A percentile compares a stretch with the other conserved stretches of the same genome.
Conservation (phyloP, 2,797 vertebrate genomes). For the Peromyscus nudipes region DNA sequence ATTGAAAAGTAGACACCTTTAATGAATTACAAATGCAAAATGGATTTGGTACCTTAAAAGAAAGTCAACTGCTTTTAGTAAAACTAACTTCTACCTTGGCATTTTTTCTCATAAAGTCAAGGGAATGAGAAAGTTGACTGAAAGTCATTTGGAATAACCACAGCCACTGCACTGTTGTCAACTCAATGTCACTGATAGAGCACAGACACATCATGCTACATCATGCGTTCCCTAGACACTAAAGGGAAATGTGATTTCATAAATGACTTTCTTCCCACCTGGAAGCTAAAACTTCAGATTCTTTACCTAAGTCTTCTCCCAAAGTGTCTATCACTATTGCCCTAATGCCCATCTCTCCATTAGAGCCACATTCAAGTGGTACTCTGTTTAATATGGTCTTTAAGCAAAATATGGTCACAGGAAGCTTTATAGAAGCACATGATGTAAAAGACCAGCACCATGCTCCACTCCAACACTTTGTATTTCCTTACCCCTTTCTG, state of each 20-base stretch:
- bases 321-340: accelerated
- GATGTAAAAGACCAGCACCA: not conserved
- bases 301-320: not conserved
- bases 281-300: not conserved
- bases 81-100: accelerated
- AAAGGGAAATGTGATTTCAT: not conserved
- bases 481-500: not conserved
- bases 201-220: too few relatives aligned
- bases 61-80: not conserved
- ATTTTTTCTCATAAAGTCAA: not conserved
- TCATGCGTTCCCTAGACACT: not conserved
- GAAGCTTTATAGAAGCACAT: not conserved
- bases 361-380: accelerated
- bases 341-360: not conserved
- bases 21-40: slow-evolving; percentile 49
- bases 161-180: not conserved
- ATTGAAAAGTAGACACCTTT: slow-evolving; percentile 70
- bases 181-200: not conserved
- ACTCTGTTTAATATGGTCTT: not conserved
- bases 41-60: not conserved
- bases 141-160: not conserved
- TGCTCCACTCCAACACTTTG: not conserved
- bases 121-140: not conserved
- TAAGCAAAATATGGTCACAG: not conserved
- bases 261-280: not conserved